A percentile compares a stretch with the other conserved stretches of the same genome.
Evolutionary conservation across 2,113 vertebrate species (phyloP).

Genomic region (Mandrillus leucophaeus): DNA sequence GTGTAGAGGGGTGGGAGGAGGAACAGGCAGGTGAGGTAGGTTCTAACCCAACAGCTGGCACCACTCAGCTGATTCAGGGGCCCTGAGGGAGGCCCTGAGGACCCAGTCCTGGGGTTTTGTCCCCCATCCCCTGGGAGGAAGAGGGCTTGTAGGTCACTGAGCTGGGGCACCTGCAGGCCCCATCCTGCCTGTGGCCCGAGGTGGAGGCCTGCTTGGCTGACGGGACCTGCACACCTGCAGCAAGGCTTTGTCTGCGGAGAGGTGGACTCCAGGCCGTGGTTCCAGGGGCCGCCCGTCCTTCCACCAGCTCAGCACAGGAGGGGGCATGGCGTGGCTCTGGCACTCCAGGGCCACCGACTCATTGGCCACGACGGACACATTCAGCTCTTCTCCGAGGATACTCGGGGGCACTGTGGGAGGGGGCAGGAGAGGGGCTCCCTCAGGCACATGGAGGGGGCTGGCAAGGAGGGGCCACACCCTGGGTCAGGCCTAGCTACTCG

Average conservation of each 20-base stretch:
- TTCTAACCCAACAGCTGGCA: not conserved
- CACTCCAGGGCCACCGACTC: conserved; percentile 76
- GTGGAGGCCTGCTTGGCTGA: not conserved
- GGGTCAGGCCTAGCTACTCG: accelerated
- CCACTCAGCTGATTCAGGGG: accelerated
- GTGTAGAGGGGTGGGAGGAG: not conserved
- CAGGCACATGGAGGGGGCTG: accelerated
- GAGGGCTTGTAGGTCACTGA: not conserved
- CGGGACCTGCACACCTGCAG: conserved; percentile 83
- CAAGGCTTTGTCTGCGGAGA: conserved; percentile 83
- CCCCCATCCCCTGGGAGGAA: not conserved
- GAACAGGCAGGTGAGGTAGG: not conserved
- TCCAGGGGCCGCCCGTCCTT: conserved; percentile 80
- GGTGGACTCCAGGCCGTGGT: conserved; percentile 63
- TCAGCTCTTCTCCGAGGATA: conserved; percentile 74
- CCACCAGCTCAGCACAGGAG: conserved; percentile 69
- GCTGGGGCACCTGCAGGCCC: not conserved
- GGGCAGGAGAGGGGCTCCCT: not conserved
- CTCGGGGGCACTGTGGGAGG: conserved; percentile 59
- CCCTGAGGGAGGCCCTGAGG: not conserved
- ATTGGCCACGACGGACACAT: conserved; percentile 67
- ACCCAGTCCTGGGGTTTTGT: not conserved
- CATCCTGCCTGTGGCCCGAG: accelerated
- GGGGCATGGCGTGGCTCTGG: not conserved
- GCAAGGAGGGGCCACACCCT: accelerated